Conservation (phyloP, 2,888 invertebrate species). For the Pandemis heparana region DNA sequence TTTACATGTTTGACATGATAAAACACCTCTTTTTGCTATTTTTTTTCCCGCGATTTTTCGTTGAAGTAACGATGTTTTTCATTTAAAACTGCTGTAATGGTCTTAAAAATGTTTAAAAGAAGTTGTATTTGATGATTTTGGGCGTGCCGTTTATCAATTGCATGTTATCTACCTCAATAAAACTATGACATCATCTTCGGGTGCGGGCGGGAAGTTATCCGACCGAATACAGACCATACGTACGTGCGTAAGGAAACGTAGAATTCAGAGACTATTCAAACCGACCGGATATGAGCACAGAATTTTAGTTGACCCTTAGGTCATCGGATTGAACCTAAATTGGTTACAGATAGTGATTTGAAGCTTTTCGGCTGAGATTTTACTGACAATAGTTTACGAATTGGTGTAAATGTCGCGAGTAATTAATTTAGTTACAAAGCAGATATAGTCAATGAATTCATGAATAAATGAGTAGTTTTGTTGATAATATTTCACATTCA, state of each 20-base stretch:
- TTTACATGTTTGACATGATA: constrained; percentile 46
- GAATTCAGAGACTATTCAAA: constrained; percentile 20
- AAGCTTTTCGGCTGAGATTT: constrained; percentile 11
- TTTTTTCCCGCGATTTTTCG: constrained; percentile 13
- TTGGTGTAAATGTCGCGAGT: background rate
- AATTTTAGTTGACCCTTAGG: constrained; percentile 39
- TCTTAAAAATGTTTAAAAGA: background rate
- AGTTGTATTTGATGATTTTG: constrained; percentile 51
- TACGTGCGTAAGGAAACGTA: constrained; percentile 7
- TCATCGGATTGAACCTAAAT: constrained; percentile 26
- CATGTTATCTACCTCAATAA: constrained; percentile 73
- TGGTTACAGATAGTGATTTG: constrained; percentile 23
- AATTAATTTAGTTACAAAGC: background rate
- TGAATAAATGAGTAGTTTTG: background rate
- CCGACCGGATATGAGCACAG: constrained; percentile 33
- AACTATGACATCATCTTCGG: constrained; percentile 73
- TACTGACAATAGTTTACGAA: background rate
- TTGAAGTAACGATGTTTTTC: background rate
- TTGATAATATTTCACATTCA: background rate
- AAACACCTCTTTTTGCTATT: constrained; percentile 31
- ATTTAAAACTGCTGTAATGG: background rate
- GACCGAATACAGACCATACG: constrained; percentile 52
- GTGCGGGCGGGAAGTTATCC: constrained; percentile 68
- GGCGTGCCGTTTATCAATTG: constrained; percentile 77
- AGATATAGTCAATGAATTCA: background rate